Base-by-base conservation (phyloP, 92 coral and sea anemone genomes). In the Pocillopora meandrina region DNA sequence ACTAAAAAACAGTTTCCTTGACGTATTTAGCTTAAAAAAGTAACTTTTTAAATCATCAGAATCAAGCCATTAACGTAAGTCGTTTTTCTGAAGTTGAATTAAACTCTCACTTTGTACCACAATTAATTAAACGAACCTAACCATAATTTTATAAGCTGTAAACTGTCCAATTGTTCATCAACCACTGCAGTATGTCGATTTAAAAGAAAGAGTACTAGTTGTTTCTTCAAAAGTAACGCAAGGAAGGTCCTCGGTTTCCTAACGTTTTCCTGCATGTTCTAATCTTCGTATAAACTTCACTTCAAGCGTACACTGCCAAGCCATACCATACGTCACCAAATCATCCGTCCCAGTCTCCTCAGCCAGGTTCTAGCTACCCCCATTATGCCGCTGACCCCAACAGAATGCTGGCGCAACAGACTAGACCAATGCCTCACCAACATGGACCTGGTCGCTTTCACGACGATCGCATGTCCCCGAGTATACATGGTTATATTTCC, bases 381-480 rank as follows among this genome's bases (percentile, higher is more conserved):
- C 92, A 94, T 77, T 81, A 93, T 78, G 87, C 93, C 86, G 92
- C 92, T 87, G 95, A 93, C 90, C 92, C 90, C 89, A 89, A 87
- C 91, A 85, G 98, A 94, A 90, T 89, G 89, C 95, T 83, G 91
- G 89, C 90, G 79, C 82, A 84, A 75, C 94, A 94, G 90, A 91
- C 90, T 89, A 89, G 95, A 90, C 92, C 94, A 81, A 85, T 84
- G 81, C 90, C 84, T 85, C 95, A 91, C 76, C 95, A 89, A 63
- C 95, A 89, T 67, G 90, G 90, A 78, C 76, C 90, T 73, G 95
- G 95, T 64, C 90, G 95, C 75, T 78, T 83, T 76, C 90, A 83
- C 77, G 95, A 93, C 86, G 95, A 92, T 74, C 91, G 95, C 89
- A 87, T 91, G 89, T 92, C 98, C 70, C 93, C 98, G 49, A 87